phyloP scores from a whole-genome alignment of 2,113 vertebrate species.

The Rhegmatorhina hoffmannsi region DNA sequence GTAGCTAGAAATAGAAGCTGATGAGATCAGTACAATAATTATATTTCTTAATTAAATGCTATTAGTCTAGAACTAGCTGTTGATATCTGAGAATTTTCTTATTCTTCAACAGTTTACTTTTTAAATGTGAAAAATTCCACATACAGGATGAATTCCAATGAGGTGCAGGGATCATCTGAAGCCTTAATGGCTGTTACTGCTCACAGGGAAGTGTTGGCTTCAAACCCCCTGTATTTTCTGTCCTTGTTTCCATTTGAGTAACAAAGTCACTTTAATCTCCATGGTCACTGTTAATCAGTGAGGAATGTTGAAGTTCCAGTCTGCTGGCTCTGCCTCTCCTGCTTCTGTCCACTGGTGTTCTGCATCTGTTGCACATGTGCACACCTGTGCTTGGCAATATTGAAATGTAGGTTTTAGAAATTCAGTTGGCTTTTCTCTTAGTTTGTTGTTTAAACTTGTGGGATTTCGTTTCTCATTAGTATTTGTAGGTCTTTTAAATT shows the following conservation, averaged over 20 bases:
- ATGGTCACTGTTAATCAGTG: background rate
- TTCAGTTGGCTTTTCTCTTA: background rate
- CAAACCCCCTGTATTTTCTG: background rate
- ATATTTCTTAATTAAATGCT: background rate
- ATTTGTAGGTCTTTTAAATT: background rate
- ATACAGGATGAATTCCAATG: background rate
- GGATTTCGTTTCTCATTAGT: background rate
- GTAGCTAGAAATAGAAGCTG: background rate
- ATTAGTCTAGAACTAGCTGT: background rate
- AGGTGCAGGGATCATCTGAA: background rate
- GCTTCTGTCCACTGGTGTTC: background rate
- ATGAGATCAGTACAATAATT: background rate
- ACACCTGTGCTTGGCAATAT: background rate
- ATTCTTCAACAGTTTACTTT: background rate
- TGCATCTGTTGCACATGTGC: background rate
- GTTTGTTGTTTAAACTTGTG: background rate
- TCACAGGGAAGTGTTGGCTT: background rate
- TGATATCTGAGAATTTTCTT: background rate
- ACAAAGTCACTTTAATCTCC: background rate
- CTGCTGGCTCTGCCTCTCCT: background rate
- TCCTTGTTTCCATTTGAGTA: background rate
- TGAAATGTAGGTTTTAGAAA: background rate
- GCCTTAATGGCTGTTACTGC: background rate
- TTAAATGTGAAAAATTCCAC: background rate
- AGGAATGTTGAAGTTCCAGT: background rate